phyloP scores from a whole-genome alignment of 2,797 vertebrate genomes.

The Phylloscopus collybita region DNA sequence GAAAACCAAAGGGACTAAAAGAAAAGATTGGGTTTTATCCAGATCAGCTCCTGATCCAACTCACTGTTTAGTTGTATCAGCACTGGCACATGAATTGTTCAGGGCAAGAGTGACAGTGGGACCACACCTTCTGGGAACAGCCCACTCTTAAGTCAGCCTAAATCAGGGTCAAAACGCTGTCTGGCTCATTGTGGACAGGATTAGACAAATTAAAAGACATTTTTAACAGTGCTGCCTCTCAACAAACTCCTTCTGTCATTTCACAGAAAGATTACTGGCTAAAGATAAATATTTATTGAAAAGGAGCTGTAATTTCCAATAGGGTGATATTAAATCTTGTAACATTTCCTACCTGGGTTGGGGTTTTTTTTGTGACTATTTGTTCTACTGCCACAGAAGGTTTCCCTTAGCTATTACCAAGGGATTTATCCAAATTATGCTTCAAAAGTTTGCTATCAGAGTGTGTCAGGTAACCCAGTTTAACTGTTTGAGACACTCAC shows the following conservation, averaged over 20 bases:
- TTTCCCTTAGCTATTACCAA: neutral
- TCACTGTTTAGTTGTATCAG: neutral
- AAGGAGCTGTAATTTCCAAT: neutral
- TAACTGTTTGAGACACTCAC: neutral
- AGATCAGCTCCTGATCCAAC: neutral
- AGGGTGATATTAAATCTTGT: neutral
- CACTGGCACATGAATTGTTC: neutral
- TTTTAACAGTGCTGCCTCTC: neutral
- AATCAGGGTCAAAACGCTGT: neutral
- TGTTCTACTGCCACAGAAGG: neutral
- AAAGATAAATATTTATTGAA: neutral
- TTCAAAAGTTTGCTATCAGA: neutral
- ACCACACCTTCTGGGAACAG: neutral
- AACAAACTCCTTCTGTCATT: neutral
- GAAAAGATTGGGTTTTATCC: neutral
- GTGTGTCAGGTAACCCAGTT: neutral
- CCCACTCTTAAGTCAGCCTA: neutral
- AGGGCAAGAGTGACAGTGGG: neutral
- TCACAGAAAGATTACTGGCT: neutral
- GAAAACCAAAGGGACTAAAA: slow-evolving; percentile 17
- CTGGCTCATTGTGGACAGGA: neutral
- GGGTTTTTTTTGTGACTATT: neutral
- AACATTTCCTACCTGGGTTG: neutral
- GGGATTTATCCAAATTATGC: neutral
- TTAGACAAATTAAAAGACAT: neutral